These are phyloP conservation scores for Mus pahari DNA, from an alignment of 2,113 vertebrate species.

Conservation along the genomic window DNA sequence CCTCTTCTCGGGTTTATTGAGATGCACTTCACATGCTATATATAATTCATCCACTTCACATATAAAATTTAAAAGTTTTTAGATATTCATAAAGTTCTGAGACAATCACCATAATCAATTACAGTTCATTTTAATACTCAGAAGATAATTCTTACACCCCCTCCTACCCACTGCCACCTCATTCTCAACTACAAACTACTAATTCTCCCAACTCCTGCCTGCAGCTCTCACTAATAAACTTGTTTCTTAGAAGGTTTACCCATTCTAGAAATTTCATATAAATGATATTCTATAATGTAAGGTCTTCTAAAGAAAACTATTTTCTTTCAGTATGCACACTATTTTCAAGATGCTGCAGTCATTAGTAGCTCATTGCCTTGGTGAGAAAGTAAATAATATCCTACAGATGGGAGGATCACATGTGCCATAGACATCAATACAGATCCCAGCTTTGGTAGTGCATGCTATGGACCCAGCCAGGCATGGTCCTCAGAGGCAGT, in stretches of 20 bases:
- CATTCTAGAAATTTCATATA: not conserved
- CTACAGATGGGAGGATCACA: not conserved
- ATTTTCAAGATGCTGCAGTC: not conserved
- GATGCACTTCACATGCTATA: not conserved
- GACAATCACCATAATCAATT: not conserved
- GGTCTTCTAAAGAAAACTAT: not conserved
- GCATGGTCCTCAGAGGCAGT: not conserved
- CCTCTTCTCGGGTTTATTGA: not conserved
- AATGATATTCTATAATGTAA: not conserved
- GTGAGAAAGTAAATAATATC: conserved; percentile 13
- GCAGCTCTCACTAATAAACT: not conserved
- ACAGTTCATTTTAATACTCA: not conserved
- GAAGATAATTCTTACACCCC: not conserved
- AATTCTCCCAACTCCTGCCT: not conserved
- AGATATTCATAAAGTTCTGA: not conserved
- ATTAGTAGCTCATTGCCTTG: not conserved
- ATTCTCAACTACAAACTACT: not conserved
- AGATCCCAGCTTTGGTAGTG: not conserved
- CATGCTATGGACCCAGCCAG: not conserved
- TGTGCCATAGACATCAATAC: not conserved
- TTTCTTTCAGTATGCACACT: not conserved
- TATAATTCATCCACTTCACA: not conserved
- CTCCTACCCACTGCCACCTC: no score
- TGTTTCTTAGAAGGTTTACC: not conserved
- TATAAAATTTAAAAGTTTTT: not conserved